phyloP scores from a whole-genome alignment of 1,140 invertebrate genomes.

The Elysia chlorotica region DNA sequence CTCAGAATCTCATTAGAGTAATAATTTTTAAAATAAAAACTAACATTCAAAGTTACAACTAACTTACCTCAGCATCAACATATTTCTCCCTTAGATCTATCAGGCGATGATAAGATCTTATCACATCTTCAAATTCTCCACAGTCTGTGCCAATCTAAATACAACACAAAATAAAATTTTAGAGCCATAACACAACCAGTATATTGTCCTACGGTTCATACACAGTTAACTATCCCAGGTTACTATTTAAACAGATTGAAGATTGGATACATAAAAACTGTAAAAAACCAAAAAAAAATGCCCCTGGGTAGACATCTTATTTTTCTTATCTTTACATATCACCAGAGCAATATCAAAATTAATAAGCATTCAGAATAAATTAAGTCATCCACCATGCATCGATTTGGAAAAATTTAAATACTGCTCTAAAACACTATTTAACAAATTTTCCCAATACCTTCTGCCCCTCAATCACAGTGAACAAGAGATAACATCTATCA shows the following conservation, averaged over 20 bases:
- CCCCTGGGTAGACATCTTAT: too few species aligned
- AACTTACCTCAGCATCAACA: slow-evolving; percentile 71
- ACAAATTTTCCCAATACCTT: too few species aligned
- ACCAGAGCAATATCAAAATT: too few species aligned
- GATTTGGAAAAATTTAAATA: too few species aligned
- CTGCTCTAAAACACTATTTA: too few species aligned
- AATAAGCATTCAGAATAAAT: too few species aligned
- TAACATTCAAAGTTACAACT: not conserved
- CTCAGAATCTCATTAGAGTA: not conserved
- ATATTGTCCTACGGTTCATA: too few species aligned
- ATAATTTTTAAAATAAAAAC: not conserved
- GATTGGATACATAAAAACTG: not conserved
- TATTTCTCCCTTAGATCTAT: slow-evolving; percentile 83
- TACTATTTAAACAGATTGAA: not conserved
- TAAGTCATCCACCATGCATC: too few species aligned
- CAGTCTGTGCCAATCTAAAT: slow-evolving; percentile 56
- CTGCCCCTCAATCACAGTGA: too few species aligned
- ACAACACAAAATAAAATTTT: not conserved
- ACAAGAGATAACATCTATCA: too few species aligned
- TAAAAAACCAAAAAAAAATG: not conserved
- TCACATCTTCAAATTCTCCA: slow-evolving; percentile 69
- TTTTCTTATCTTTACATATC: too few species aligned
- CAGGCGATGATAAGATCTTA: slow-evolving; percentile 80
- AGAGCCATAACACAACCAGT: not conserved
- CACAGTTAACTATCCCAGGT: not conserved